These are phyloP conservation scores for Lottia gigantea DNA, from an alignment of 2,888 invertebrate species.

Conservation along the genomic window DNA sequence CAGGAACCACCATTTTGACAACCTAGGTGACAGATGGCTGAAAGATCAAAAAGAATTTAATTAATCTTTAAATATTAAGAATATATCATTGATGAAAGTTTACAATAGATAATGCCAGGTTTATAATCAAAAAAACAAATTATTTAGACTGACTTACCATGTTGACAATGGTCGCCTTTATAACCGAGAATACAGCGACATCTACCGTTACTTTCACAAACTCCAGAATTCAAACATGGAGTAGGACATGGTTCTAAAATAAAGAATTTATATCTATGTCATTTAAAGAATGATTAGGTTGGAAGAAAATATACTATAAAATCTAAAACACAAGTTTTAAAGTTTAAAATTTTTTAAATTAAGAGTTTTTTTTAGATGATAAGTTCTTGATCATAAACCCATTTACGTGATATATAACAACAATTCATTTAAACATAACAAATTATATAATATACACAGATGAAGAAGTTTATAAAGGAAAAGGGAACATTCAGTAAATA, in stretches of 20 bases:
- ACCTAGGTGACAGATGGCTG: constrained; percentile 39
- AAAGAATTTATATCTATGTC: background rate
- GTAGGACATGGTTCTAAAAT: constrained; percentile 39
- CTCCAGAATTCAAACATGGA: constrained; percentile 48
- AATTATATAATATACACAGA: no score
- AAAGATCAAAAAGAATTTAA: constrained; percentile 2
- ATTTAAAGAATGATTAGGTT: no score
- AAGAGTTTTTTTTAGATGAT: no score
- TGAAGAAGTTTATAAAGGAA: no score
- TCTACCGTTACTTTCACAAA: constrained; percentile 39
- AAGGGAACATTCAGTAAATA: no score
- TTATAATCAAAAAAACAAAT: no score
- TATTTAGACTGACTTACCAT: constrained; percentile 35
- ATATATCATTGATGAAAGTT: background rate
- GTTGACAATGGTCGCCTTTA: constrained; percentile 45
- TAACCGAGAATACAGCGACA: constrained; percentile 49
- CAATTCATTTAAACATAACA: no score
- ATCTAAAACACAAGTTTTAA: no score
- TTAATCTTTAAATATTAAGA: background rate
- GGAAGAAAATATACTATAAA: background rate
- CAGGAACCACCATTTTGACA: constrained; percentile 56
- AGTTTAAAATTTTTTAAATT: no score
- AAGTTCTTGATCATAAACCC: no score
- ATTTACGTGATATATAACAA: no score
- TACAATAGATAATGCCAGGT: no score